Conservation (phyloP, 2,797 vertebrate species). For the Urosaurus nigricauda region DNA sequence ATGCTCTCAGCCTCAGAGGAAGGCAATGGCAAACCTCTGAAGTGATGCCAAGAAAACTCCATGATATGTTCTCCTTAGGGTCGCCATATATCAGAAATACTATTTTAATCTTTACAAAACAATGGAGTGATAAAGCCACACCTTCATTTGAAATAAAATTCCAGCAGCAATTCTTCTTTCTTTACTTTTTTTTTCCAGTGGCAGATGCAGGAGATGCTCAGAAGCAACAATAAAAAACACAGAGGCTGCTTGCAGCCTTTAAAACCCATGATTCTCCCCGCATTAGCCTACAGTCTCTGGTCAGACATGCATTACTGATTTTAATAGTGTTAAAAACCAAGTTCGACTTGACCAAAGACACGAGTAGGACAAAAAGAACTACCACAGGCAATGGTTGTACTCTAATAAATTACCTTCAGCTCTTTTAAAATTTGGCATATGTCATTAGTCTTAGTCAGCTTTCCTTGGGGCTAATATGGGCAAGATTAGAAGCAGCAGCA, state of each 20-base stretch:
- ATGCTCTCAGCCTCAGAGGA: too few relatives aligned
- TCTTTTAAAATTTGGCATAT: neutral
- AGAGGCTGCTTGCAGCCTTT: neutral
- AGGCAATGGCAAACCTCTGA: too few relatives aligned
- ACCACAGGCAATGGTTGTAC: neutral
- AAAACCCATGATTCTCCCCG: neutral
- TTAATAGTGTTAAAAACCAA: neutral
- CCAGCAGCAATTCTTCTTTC: neutral
- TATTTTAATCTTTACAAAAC: too few relatives aligned
- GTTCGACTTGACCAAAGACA: neutral
- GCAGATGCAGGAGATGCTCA: neutral
- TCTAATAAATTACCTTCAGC: neutral
- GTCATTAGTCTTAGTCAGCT: neutral
- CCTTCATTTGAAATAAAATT: too few relatives aligned
- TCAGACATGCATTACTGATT: neutral
- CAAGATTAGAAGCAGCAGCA: neutral
- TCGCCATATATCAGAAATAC: too few relatives aligned
- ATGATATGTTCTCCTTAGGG: too few relatives aligned
- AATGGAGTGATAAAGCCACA: too few relatives aligned
- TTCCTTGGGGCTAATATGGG: neutral
- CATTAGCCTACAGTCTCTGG: neutral
- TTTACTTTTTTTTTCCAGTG: neutral
- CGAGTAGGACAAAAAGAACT: neutral
- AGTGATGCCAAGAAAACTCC: too few relatives aligned
- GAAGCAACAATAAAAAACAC: neutral